A percentile compares a stretch with the other conserved stretches of the same genome.
phyloP scores from a whole-genome alignment of 2,797 vertebrate species.

The Coilia nasus region DNA sequence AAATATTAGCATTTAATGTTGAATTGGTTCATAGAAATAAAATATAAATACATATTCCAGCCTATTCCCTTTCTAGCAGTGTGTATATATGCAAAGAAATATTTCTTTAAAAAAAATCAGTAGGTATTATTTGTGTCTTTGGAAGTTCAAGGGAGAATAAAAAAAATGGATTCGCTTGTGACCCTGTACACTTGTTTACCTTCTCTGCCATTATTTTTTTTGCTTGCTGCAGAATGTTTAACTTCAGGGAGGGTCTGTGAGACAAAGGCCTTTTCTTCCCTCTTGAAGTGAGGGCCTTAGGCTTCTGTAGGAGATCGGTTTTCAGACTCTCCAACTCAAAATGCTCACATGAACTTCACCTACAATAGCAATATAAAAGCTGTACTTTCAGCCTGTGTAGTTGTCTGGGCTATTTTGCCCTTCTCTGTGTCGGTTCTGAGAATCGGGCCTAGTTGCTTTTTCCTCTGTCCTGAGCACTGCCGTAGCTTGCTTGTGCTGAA shows the following conservation, averaged over 20 bases:
- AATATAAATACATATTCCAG: neutral
- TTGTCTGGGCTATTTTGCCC: constrained; percentile 29
- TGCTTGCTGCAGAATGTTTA: constrained; percentile 49
- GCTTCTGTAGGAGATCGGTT: constrained; percentile 36
- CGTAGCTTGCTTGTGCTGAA: constrained; percentile 85
- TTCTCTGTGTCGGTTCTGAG: constrained; percentile 47
- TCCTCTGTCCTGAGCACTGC: constrained; percentile 81
- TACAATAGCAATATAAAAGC: constrained; percentile 16
- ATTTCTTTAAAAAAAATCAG: neutral
- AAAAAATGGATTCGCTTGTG: neutral
- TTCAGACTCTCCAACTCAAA: constrained; percentile 42
- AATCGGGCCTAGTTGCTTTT: constrained; percentile 80
- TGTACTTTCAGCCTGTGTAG: constrained; percentile 24
- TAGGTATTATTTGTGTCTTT: neutral
- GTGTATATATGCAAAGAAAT: neutral
- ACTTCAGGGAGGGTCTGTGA: constrained; percentile 51
- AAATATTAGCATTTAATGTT: no score
- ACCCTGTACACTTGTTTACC: neutral
- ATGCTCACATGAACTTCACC: neutral
- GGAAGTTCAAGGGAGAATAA: neutral
- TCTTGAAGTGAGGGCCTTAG: constrained; percentile 42
- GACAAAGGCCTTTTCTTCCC: constrained; percentile 53
- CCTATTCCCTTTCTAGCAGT: neutral
- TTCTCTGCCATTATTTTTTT: constrained; percentile 39
- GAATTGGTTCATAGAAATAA: neutral